Evolutionary conservation across 2,888 invertebrate species (phyloP).

Genomic region (Deilephila porcellus): DNA sequence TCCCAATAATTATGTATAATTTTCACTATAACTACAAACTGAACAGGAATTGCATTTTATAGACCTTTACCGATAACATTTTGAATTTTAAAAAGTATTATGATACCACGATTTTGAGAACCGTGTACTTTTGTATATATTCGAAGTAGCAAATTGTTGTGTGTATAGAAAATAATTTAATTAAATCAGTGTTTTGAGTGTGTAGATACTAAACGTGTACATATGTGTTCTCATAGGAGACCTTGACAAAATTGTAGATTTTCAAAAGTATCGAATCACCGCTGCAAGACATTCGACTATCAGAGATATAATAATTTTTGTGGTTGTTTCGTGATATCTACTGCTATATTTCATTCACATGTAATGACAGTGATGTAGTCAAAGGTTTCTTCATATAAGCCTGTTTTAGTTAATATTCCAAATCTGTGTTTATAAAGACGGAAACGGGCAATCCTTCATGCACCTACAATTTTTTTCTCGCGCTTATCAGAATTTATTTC

Average conservation of each 20-base stretch:
- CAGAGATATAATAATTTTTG: too few relatives aligned
- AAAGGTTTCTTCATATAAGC: too few relatives aligned
- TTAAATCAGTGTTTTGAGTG: conserved; percentile 78
- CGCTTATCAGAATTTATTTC: too few relatives aligned
- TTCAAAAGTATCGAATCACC: not conserved
- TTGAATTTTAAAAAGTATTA: not conserved
- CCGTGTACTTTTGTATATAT: conserved; percentile 65
- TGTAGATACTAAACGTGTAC: conserved; percentile 72
- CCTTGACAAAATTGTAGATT: conserved; percentile 30
- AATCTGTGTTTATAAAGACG: too few relatives aligned
- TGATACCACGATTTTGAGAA: conserved; percentile 14
- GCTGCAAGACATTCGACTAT: not conserved
- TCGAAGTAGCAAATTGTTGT: conserved; percentile 77
- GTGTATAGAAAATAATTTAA: conserved; percentile 77
- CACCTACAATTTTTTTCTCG: too few relatives aligned
- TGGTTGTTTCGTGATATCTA: conserved; percentile 5
- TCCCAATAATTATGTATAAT: conserved; percentile 21
- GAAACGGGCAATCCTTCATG: too few relatives aligned
- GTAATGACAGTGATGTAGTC: too few relatives aligned
- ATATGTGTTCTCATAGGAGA: conserved; percentile 36
- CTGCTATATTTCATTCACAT: not conserved
- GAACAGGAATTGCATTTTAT: conserved; percentile 24
- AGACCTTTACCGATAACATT: conserved; percentile 9
- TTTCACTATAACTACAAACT: conserved; percentile 14
- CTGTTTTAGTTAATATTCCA: too few relatives aligned